phyloP scores from a whole-genome alignment of 2,797 vertebrate species.

The Sebastes jordani region DNA sequence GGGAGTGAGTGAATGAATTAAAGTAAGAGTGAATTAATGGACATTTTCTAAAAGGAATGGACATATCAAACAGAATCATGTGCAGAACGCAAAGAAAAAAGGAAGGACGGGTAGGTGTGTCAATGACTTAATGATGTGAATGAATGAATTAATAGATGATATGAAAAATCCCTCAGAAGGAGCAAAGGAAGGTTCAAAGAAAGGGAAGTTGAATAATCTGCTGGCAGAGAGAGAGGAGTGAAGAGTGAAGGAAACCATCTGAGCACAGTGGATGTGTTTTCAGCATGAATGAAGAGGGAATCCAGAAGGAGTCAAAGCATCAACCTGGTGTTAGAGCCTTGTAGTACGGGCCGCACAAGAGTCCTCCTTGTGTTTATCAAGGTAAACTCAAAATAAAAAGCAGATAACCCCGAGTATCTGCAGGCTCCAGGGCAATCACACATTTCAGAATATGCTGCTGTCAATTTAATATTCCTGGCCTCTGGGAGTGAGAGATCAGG shows the following conservation, averaged over 20 bases:
- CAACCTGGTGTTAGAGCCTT: background rate
- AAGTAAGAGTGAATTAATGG: background rate
- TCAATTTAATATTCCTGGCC: conserved; percentile 73
- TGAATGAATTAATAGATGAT: background rate
- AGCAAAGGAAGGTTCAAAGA: background rate
- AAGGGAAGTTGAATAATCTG: background rate
- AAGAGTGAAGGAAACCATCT: background rate
- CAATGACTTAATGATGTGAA: background rate
- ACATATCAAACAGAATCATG: background rate
- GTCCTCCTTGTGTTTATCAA: conserved; percentile 30
- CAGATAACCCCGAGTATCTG: conserved; percentile 20
- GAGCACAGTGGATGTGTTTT: background rate
- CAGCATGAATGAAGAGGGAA: background rate
- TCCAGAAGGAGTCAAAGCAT: background rate
- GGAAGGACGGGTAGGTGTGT: background rate
- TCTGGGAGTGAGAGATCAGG: conserved; percentile 63
- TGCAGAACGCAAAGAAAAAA: background rate
- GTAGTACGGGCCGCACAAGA: background rate
- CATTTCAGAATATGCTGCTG: conserved; percentile 78
- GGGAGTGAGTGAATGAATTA: background rate
- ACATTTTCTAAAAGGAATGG: background rate
- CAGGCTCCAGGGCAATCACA: conserved; percentile 53
- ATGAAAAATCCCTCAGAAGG: background rate
- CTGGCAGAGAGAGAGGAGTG: background rate
- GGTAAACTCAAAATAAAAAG: conserved; percentile 55